Evolutionary conservation across 2,888 invertebrate species (phyloP).

Genomic region (Chalcosyrphus nemorum): DNA sequence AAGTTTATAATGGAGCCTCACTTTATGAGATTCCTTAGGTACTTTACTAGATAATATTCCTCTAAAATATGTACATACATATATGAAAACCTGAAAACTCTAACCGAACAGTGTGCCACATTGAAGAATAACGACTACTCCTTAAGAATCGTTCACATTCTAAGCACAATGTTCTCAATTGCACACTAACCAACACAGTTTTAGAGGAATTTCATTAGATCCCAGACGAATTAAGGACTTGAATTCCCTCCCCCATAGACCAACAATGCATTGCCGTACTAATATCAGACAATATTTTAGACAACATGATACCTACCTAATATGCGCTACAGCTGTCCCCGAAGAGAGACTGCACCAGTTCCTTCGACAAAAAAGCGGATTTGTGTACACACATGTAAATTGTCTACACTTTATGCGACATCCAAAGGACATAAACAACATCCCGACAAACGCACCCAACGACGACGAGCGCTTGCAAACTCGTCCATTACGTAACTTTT

Average conservation of each 20-base stretch:
- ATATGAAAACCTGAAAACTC: too few relatives aligned
- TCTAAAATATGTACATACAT: too few relatives aligned
- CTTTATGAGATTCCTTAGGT: too few relatives aligned
- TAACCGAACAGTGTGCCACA: too few relatives aligned
- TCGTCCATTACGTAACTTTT: constrained; percentile 8
- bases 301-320: background rate
- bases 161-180: background rate
- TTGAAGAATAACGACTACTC: too few relatives aligned
- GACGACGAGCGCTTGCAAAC: constrained; percentile 4
- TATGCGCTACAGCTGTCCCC: background rate
- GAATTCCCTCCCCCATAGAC: background rate
- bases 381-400: constrained; percentile 42
- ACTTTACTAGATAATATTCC: too few relatives aligned
- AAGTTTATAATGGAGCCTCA: too few relatives aligned
- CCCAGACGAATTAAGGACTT: background rate
- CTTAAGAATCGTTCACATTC: too few relatives aligned
- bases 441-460: constrained; percentile 11
- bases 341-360: background rate
- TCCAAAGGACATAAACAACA: constrained; percentile 28
- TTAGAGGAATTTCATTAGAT: constrained; percentile 29
- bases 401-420: constrained; percentile 51
- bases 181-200: background rate
- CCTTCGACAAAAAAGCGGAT: constrained; percentile 11
- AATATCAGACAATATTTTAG: constrained; percentile 28
- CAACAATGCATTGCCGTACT: background rate